A percentile compares a stretch with the other conserved stretches of the same genome.
Evolutionary conservation across 2,797 vertebrate species (phyloP).

Genomic region (Pangasius sanitwongsei): DNA sequence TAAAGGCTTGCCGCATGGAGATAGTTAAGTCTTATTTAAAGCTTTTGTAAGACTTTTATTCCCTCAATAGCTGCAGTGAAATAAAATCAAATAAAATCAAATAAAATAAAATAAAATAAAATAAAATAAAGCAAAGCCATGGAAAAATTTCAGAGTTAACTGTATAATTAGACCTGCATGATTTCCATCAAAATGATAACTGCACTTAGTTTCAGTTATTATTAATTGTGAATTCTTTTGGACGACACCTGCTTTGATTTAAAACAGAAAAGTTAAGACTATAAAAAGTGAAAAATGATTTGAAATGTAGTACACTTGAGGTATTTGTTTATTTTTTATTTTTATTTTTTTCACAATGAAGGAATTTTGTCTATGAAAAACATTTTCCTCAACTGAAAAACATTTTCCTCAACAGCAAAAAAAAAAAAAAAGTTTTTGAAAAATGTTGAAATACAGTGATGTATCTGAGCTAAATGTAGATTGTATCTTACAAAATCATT

Average conservation of each 20-base stretch:
- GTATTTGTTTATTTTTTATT: not conserved
- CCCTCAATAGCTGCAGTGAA: not conserved
- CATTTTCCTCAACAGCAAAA: not conserved
- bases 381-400: not conserved
- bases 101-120: not conserved
- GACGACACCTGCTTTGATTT: not conserved
- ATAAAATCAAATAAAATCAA: not conserved
- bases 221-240: not conserved
- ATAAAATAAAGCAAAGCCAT: not conserved
- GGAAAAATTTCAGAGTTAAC: not conserved
- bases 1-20: not conserved
- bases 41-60: not conserved
- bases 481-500: constrained; percentile 1
- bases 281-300: not conserved
- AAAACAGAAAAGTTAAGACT: not conserved
- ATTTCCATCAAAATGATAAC: not conserved
- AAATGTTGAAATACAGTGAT: not conserved
- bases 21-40: not conserved
- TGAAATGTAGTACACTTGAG: not conserved
- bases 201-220: not conserved
- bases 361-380: not conserved
- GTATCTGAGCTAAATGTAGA: not conserved
- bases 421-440: not conserved
- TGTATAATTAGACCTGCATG: not conserved
- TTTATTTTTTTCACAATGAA: not conserved